phyloP scores from a whole-genome alignment of 2,888 invertebrate species.

The Eupithecia exiguata region DNA sequence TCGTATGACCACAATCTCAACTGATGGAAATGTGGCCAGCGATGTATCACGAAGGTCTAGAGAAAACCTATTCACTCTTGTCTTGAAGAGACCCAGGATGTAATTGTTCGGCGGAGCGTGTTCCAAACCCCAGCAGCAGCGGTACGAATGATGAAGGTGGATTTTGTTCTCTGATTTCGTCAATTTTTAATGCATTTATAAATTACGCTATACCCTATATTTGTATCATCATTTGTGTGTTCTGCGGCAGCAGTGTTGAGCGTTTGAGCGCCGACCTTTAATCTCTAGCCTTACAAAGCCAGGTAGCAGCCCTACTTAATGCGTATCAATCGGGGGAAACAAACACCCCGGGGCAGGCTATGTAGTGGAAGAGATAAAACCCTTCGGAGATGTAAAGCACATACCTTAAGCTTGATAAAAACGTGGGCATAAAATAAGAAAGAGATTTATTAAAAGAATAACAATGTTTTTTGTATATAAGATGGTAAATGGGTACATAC shows the following conservation, averaged over 20 bases:
- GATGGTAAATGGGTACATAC: not conserved
- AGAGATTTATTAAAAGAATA: conserved; percentile 15
- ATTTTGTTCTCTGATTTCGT: too few species aligned
- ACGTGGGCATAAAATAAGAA: conserved; percentile 17
- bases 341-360: conserved; percentile 62
- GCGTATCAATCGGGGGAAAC: conserved; percentile 68
- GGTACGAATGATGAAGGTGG: too few species aligned
- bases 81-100: too few species aligned
- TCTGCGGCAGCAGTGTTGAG: not conserved
- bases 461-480: conserved; percentile 3
- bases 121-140: too few species aligned
- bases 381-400: conserved; percentile 41
- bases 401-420: conserved; percentile 41
- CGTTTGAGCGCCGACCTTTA: not conserved
- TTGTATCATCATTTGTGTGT: not conserved
- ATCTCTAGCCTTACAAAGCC: conserved; percentile 11
- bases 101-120: too few species aligned
- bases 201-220: not conserved
- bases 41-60: too few species aligned
- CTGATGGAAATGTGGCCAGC: too few species aligned
- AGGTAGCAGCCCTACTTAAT: conserved; percentile 36
- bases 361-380: conserved; percentile 76
- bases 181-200: not conserved
- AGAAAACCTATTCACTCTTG: too few species aligned
- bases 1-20: too few species aligned